Evolutionary conservation across 2,797 vertebrate species (phyloP).

Genomic region (Clarias laeviceps): DNA sequence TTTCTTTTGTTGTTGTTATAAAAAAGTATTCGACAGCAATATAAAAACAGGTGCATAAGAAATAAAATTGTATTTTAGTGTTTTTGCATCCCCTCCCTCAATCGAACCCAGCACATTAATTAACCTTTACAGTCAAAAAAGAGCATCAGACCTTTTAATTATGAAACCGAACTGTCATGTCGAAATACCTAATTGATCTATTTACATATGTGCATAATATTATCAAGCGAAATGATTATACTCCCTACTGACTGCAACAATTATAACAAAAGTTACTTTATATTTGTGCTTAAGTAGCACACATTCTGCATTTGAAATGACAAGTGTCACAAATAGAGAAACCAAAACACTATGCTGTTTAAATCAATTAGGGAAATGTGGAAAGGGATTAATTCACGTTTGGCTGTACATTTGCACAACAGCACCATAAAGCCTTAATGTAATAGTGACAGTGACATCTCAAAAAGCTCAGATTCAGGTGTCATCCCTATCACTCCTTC

Average conservation of each 20-base stretch:
- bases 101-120: slow-evolving; percentile 65
- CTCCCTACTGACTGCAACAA: slow-evolving; percentile 76
- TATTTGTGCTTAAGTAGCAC: slow-evolving; percentile 64
- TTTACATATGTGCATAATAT: slow-evolving; percentile 81
- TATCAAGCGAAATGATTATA: slow-evolving; percentile 74
- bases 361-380: slow-evolving; percentile 81
- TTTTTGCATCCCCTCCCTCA: slow-evolving; percentile 42
- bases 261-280: slow-evolving; percentile 74
- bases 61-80: slow-evolving; percentile 66
- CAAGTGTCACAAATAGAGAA: slow-evolving; percentile 72
- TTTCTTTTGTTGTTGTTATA: background rate
- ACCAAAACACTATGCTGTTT: slow-evolving; percentile 74
- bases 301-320: slow-evolving; percentile 74
- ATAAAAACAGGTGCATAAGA: slow-evolving; percentile 62
- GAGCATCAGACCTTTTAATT: slow-evolving; percentile 80
- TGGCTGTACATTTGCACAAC: slow-evolving; percentile 69
- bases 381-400: slow-evolving; percentile 71
- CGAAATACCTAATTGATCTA: slow-evolving; percentile 73
- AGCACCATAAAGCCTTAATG: slow-evolving; percentile 62
- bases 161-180: slow-evolving; percentile 72
- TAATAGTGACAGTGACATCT: slow-evolving; percentile 69
- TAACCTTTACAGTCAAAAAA: slow-evolving; percentile 77
- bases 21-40: background rate
- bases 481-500: slow-evolving; percentile 40
- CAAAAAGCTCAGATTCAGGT: background rate